Percentiles rank a stretch among this genome's conserved stretches.
Conservation (phyloP, 2,888 invertebrate genomes). For the Criorhina ranunculi region DNA sequence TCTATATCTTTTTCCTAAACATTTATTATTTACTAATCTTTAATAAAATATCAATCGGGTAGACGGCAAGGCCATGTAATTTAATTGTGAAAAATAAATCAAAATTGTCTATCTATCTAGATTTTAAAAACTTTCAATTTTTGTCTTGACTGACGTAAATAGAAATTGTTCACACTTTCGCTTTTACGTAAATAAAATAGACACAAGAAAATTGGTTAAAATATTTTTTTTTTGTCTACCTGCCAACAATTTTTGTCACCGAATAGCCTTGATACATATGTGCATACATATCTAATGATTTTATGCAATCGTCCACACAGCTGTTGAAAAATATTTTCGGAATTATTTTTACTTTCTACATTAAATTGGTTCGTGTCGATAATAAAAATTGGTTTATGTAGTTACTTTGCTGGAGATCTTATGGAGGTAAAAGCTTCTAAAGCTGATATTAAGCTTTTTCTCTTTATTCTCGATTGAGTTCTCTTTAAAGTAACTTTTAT, state of each 20-base stretch:
- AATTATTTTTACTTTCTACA: neutral
- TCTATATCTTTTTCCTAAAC: too few relatives aligned
- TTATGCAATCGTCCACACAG: constrained; percentile 3
- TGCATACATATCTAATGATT: neutral
- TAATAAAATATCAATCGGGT: too few relatives aligned
- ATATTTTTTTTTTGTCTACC: constrained; percentile 23
- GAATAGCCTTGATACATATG: neutral
- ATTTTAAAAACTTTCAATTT: too few relatives aligned
- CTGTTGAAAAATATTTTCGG: neutral
- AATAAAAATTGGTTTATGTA: constrained; percentile 15
- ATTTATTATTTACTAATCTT: too few relatives aligned
- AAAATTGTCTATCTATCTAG: too few relatives aligned
- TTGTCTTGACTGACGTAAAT: neutral
- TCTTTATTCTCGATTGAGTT: neutral
- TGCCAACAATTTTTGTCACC: constrained; percentile 32
- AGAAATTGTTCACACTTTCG: constrained; percentile 2
- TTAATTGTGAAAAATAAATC: too few relatives aligned
- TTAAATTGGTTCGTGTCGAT: neutral
- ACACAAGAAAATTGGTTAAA: constrained; percentile 2
- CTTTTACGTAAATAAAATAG: neutral
- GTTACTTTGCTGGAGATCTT: constrained; percentile 23
- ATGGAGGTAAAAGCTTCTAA: constrained; percentile 3
- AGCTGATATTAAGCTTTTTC: neutral
- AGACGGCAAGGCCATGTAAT: too few relatives aligned
- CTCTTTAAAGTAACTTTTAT: neutral